phyloP scores from a whole-genome alignment of 2,113 vertebrate species.

The Phoenicopterus ruber region DNA sequence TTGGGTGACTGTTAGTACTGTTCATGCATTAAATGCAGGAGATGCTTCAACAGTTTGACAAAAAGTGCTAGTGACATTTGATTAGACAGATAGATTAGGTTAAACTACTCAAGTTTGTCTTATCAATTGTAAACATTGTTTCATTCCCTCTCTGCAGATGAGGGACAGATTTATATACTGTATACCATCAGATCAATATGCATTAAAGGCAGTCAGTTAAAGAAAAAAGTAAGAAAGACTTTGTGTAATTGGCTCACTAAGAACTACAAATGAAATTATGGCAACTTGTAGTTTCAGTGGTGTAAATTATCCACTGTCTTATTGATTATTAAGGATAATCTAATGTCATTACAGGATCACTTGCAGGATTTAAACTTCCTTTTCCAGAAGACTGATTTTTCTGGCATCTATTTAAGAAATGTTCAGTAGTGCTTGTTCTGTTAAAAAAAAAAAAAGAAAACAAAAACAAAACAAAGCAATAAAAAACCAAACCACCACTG shows the following conservation, averaged over 20 bases:
- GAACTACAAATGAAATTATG: conserved; percentile 27
- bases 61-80: background rate
- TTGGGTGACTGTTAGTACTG: background rate
- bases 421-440: background rate
- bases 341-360: background rate
- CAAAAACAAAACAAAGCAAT: too few species aligned
- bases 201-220: conserved; percentile 27
- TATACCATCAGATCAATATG: conserved; percentile 49
- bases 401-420: background rate
- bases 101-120: conserved; percentile 25
- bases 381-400: background rate
- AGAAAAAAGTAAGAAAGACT: conserved; percentile 10
- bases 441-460: too few species aligned
- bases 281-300: background rate
- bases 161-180: conserved; percentile 53
- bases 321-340: conserved; percentile 51
- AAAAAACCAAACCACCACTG: background rate
- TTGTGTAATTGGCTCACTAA: background rate
- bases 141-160: background rate
- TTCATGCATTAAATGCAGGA: background rate
- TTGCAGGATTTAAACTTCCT: conserved; percentile 22
- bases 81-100: conserved; percentile 36
- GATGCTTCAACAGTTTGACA: background rate
- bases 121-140: conserved; percentile 38
- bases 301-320: conserved; percentile 57